A percentile compares a stretch with the other conserved stretches of the same genome.
These are phyloP conservation scores for Leucopternis melanops DNA, from an alignment of 2,113 vertebrate genomes.

Conservation along the genomic window DNA sequence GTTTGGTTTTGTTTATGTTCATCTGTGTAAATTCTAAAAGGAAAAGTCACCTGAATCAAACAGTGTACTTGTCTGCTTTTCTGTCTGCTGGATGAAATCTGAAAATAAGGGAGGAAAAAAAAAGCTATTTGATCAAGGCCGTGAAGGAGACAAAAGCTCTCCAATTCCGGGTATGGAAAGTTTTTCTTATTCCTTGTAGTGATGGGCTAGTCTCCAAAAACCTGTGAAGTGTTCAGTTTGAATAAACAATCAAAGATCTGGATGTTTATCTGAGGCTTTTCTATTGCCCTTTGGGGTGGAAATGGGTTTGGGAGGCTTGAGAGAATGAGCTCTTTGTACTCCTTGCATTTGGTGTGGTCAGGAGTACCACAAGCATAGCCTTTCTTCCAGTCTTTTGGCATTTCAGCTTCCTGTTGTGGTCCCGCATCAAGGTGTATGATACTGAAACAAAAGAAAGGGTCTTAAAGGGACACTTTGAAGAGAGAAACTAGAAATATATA, in stretches of 20 bases:
- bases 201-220: conserved; percentile 55
- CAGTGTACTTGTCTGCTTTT: neutral
- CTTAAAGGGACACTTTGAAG: neutral
- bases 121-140: neutral
- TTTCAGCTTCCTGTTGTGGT: conserved; percentile 23
- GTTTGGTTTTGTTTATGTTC: neutral
- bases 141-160: neutral
- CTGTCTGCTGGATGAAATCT: neutral
- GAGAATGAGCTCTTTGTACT: conserved; percentile 47
- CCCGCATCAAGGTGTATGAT: neutral
- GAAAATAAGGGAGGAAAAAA: neutral
- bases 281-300: neutral
- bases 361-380: neutral
- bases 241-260: conserved; percentile 47
- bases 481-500: neutral
- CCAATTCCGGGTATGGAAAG: neutral
- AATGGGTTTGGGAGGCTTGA: neutral
- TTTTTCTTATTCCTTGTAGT: conserved; percentile 19
- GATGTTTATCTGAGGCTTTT: conserved; percentile 55
- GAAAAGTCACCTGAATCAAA: neutral
- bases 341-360: conserved; percentile 26
- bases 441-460: neutral
- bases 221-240: conserved; percentile 44
- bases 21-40: conserved; percentile 28
- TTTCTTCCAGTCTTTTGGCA: neutral